Percentiles rank a stretch among this genome's conserved stretches.
These are phyloP conservation scores for Cherax quadricarinatus DNA, from an alignment of 1,140 invertebrate genomes.

Conservation along the genomic window DNA sequence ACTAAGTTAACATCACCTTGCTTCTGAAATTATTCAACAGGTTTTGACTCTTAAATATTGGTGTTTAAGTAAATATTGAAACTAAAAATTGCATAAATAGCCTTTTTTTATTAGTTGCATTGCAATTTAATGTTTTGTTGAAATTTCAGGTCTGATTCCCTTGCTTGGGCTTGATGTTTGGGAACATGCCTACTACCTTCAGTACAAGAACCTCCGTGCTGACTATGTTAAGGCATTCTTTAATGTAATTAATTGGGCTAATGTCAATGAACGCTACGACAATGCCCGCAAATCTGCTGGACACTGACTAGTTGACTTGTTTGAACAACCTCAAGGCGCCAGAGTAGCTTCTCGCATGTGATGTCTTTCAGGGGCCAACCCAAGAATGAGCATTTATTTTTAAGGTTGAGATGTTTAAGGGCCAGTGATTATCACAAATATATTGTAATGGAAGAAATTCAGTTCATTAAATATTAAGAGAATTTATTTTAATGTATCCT, in stretches of 20 bases:
- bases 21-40: too few relatives aligned
- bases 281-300: constrained; percentile 49
- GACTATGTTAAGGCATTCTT: constrained; percentile 66
- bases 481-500: too few relatives aligned
- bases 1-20: too few relatives aligned
- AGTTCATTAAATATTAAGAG: too few relatives aligned
- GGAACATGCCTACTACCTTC: constrained; percentile 62
- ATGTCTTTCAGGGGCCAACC: background rate
- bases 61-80: too few relatives aligned
- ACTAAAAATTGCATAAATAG: too few relatives aligned
- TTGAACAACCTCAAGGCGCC: background rate
- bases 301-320: constrained; percentile 24
- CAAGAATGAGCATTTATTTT: too few relatives aligned
- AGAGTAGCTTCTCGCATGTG: background rate
- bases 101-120: too few relatives aligned
- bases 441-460: too few relatives aligned
- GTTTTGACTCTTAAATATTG: too few relatives aligned
- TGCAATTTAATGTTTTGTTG: background rate
- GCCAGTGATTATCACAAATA: too few relatives aligned
- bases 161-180: constrained; percentile 60
- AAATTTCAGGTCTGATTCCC: constrained; percentile 45
- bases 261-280: constrained; percentile 50
- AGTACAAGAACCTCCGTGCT: constrained; percentile 64
- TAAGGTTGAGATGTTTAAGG: too few relatives aligned
- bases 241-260: constrained; percentile 61